Evolutionary conservation across 2,797 vertebrate species (phyloP), one percentile per base, ranked within the genome.

Genomic region (Gila robusta): DNA sequence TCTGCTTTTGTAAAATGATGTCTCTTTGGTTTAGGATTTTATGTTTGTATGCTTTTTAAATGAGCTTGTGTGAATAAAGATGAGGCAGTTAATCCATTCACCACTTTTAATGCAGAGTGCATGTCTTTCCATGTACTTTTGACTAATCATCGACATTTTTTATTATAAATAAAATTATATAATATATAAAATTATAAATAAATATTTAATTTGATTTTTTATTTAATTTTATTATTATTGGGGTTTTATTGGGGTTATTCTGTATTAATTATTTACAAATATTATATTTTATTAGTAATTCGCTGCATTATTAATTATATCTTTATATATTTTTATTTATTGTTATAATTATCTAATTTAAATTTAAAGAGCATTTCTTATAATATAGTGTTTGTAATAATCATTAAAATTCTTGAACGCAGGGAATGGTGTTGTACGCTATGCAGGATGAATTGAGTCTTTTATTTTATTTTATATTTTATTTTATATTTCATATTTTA

Each of bases 1-100:
- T 90, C 87, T 86, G 84, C 59, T 87, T 52, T 69, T 59, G 59
- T 71, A 77, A 78, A 85, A 87, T 82, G 2, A 69, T 71, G 49
- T 71, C 76, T 81, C 28, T 76, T 41, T 66, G 28, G 35, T 78
- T 76, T 26, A 79, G 26, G 37, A n/a, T 83, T 83, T 83, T 62
- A 76, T 77, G 62, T 77, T 59, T 82, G 73, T 54, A 7, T 86
- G 80, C 73, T 80, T 79, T 79, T 79, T 79, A 83, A 87, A 86
- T 84, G 62, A 87, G 67, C 73, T 64, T 72, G 41, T 39, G 67
- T 80, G 52, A 71, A 49, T 86, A 83, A 83, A 83, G 79, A 72
- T 87, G 28, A 85, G 64, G 44, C 11, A 52, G 49, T 87, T 85
- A 74, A 85, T 37, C 17, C 28, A 9, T 44, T 67, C 59, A 28